Percentiles rank a stretch among this genome's conserved stretches.
phyloP scores from a whole-genome alignment of 2,888 invertebrate species.

The Drosophila anomelani region DNA sequence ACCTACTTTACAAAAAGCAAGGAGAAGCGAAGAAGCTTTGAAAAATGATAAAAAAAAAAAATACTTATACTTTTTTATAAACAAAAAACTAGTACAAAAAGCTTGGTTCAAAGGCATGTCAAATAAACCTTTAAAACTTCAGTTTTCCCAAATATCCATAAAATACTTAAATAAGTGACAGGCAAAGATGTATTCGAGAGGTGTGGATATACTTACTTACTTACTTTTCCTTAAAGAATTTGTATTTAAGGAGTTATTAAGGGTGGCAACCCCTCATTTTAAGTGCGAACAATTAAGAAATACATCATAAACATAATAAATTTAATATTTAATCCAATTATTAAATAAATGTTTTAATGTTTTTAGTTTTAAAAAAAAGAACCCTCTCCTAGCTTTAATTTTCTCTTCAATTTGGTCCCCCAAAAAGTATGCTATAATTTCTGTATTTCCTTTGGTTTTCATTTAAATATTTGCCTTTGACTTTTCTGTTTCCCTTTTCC shows the following conservation, averaged over 20 bases:
- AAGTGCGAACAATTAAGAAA: not conserved
- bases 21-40: constrained; percentile 14
- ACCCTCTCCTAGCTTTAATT: not conserved
- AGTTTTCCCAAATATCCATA: not conserved
- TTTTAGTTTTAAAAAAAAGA: fast-evolving
- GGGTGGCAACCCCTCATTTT: fast-evolving
- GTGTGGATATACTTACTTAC: not conserved
- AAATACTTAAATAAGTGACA: not conserved
- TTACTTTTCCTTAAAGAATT: not conserved
- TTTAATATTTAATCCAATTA: too few species aligned
- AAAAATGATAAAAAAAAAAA: constrained; percentile 9
- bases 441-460: constrained; percentile 16
- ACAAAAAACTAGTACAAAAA: constrained; percentile 69
- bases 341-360: too few species aligned
- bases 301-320: too few species aligned
- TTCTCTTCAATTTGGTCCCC: not conserved
- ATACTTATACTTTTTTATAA: constrained; percentile 22
- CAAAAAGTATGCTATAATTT: constrained; percentile 40
- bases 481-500: not conserved
- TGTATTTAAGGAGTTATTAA: not conserved
- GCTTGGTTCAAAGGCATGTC: constrained; percentile 29
- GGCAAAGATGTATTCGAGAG: not conserved
- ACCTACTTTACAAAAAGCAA: constrained; percentile 67
- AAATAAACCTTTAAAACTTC: constrained; percentile 1
- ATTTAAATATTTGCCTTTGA: constrained; percentile 26